Evolutionary conservation across 1,140 invertebrate species (phyloP), one percentile per base, ranked within the genome.

Genomic region (Drosophila subpulchrella): DNA sequence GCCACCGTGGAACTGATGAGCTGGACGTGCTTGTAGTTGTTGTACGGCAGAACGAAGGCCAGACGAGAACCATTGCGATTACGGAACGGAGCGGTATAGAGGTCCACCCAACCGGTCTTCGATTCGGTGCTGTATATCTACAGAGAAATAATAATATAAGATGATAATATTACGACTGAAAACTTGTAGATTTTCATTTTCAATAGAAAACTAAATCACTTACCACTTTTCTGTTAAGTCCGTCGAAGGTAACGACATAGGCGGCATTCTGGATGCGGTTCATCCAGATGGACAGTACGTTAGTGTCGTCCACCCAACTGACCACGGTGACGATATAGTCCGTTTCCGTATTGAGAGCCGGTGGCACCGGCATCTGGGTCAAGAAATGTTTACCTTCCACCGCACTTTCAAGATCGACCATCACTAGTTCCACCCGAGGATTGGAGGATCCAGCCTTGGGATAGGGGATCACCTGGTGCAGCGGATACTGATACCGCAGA

Each of bases 181-280:
- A 20, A 2, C 3, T 27, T 0, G 27, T 27, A 2, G 5, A 5
- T 27, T 4, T 27, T 4, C 0, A 27, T 2, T 27, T 27, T 27
- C 3, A 0, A 27, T 27, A 27, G 1, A 15, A 13, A 17, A 6
- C 3, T 24, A 10, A 30, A 4, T 10, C 5, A 65, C 68, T 63
- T 50, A 91, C 90, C 75, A 63, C 71, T 39, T 78, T 73, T 4
- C 88, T 74, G 20, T 53, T 76, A 1, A 67, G 68, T 17, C 81
- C 90, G 65, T 81, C 76, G 41, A 90, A 92, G 20, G 75, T 82
- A 0, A 91, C 79, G n/a, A 92, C 48, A 39, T 82, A 81, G 13
- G 91, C 92, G 4, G 63, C 88, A 88, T 98, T 98, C 93, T 99
- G 98, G 44, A 96, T 95, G 74, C 98, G 93, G 85, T 98, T 97